Base-by-base conservation (phyloP, 2,888 invertebrate genomes). In the Acheta domesticus region DNA sequence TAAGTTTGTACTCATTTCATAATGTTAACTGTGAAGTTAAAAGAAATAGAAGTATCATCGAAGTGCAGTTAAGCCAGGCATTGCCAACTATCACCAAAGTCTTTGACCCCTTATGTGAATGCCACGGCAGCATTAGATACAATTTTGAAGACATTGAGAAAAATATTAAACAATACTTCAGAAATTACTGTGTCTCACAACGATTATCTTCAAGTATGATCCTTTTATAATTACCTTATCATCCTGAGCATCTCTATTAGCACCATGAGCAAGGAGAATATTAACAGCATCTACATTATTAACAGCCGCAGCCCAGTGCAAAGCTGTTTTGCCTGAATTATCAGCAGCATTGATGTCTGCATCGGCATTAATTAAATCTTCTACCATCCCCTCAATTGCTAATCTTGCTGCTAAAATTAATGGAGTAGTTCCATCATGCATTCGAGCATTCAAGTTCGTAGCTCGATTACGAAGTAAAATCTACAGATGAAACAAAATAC, bases 271-370 rank as follows among this genome's bases (percentile, higher is more conserved):
- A 8, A 99, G 87, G 14, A 98, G 88, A 50, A 96, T 93, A 84
- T 95, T 95, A 8, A 98, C 96, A 0, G 97, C 98, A 84, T 96
- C 96, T 0, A 96, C 94, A 84, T 98, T 98, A 86, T 98, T 98
- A 12, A 98, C 98, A 2, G 97, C 96, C 0, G 99, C 97, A 0
- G 99, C 99, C 97, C 98, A 99, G 87, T 99, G 99, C 14, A 99
- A 89, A 0, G 99, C 98, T 0, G 99, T 98, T 87, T 98, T 97
- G 74, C 96, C 96, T 82, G 94, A 93, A 87, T 97, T 97, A 86
- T 98, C 98, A 0, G 97, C 94, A 0, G 96, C 95, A 87, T 98
- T 98, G 76, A 98, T 96, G 83, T 98, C 98, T 0, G 97, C 97
- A 85, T 97, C 97, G 0, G 97, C 96, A 83, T 95, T 96, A 76